phyloP scores from a whole-genome alignment of 2,797 vertebrate genomes.

The Hafferia zeledoni region DNA sequence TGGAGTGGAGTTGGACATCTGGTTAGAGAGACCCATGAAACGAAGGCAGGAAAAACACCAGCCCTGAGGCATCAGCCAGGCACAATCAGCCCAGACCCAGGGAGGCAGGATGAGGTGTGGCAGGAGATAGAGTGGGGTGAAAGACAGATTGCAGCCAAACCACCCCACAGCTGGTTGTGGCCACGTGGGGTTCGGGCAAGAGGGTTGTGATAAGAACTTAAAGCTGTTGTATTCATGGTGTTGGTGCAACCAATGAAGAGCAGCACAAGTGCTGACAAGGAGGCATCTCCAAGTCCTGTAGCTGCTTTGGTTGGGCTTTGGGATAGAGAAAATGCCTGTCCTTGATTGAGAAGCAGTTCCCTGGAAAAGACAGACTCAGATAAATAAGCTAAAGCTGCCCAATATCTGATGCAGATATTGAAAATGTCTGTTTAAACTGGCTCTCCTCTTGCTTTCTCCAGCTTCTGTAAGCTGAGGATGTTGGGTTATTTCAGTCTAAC shows the following conservation, averaged over 20 bases:
- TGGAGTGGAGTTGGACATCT: slow-evolving; percentile 5
- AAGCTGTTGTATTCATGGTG: fast-evolving
- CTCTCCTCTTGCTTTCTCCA: neutral
- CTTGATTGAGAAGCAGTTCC: neutral
- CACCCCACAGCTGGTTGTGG: neutral
- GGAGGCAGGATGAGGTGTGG: neutral
- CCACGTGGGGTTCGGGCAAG: neutral
- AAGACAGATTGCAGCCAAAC: neutral
- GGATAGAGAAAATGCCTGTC: neutral
- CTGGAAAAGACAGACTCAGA: neutral
- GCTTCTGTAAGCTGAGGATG: neutral
- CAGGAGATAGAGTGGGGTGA: neutral
- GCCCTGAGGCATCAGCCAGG: neutral
- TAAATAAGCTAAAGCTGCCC: neutral
- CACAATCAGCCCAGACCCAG: neutral
- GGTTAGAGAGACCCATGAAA: slow-evolving; percentile 6
- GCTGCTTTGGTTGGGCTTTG: neutral
- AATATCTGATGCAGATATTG: neutral
- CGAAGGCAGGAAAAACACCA: slow-evolving; percentile 24
- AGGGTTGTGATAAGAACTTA: neutral
- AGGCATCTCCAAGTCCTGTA: neutral
- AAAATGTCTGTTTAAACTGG: neutral
- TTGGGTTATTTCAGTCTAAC: neutral
- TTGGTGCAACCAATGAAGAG: neutral
- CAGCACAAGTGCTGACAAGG: neutral